A percentile compares a stretch with the other conserved stretches of the same genome.
These are phyloP conservation scores for Hipposideros larvatus DNA, from an alignment of 2,797 vertebrate species.

Conservation along the genomic window DNA sequence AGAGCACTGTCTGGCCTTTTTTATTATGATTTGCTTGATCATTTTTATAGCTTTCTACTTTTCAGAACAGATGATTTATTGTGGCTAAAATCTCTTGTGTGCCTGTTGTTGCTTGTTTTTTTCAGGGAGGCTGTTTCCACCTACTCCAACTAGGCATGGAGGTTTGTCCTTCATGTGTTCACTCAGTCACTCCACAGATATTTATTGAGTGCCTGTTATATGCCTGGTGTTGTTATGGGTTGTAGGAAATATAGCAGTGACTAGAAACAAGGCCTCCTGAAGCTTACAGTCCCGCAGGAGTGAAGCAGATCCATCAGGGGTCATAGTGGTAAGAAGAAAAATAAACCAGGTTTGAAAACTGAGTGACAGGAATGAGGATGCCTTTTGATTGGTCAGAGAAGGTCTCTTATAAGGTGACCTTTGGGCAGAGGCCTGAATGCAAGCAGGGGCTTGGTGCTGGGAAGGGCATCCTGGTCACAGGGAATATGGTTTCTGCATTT, in stretches of 20 bases:
- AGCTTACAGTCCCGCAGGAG: neutral
- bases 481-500: neutral
- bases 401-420: neutral
- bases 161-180: neutral
- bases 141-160: no score
- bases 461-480: no score
- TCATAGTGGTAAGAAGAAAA: neutral
- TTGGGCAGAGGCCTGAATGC: neutral
- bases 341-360: neutral
- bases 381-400: neutral
- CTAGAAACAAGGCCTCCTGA: neutral
- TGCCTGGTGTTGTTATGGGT: neutral
- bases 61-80: neutral
- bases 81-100: neutral
- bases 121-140: neutral
- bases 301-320: neutral
- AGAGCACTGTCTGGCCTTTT: neutral
- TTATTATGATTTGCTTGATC: neutral
- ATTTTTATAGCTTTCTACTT: neutral
- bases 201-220: neutral
- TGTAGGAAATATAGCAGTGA: neutral
- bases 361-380: neutral
- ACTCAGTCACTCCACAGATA: neutral
- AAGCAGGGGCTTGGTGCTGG: neutral
- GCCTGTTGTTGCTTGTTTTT: neutral